Base-by-base conservation (phyloP, 2,113 vertebrate genomes). In the Nothoprocta pentlandii region DNA sequence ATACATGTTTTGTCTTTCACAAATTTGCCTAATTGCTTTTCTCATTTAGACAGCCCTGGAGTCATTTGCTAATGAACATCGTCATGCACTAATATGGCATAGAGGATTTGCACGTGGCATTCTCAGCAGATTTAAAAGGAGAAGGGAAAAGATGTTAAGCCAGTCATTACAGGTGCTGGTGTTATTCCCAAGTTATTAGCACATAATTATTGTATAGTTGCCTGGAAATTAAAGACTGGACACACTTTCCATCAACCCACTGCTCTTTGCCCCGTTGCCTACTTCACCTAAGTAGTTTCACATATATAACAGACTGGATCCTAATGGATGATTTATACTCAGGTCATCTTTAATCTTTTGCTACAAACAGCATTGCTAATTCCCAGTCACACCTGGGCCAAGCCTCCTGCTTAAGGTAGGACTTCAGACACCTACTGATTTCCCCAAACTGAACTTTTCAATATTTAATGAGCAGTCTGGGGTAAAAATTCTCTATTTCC, bases 1-100 rank as follows among this genome's bases (percentile, higher is more conserved):
- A 97, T 96, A 94, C 76, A 74, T 23, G 62, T 89, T 97, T 97
- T 97, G 97, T 97, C 95, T 97, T 92, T 88, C 93, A 92, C 87
- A 87, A 94, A 93, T 94, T 58, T 47, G 84, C 82, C 84, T 98
- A 96, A 98, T 97, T 97, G 89, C 96, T 93, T 74, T 93, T 94
- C 96, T 97, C 96, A 83, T 96, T 97, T 93, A 96, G 95, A 81
- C 94, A 96, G 46, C 95, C 91, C 96, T 63, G 63, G 79, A 97
- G 93, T 85, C 80, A 80, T 96, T 96, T 87, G 91, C 97, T 97
- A 95, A 97, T 30, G 78, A 97, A 90, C 93, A 85, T 67, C 23
- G 2, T 90, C 67, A 63, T 8, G 47, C 71, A 58, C 93, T 94
- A 94, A 92, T 54, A 21, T 6, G 66, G 93, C 87, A 68, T 42